Conservation (phyloP, 2,797 vertebrate species). For the Peromyscus nudipes region DNA sequence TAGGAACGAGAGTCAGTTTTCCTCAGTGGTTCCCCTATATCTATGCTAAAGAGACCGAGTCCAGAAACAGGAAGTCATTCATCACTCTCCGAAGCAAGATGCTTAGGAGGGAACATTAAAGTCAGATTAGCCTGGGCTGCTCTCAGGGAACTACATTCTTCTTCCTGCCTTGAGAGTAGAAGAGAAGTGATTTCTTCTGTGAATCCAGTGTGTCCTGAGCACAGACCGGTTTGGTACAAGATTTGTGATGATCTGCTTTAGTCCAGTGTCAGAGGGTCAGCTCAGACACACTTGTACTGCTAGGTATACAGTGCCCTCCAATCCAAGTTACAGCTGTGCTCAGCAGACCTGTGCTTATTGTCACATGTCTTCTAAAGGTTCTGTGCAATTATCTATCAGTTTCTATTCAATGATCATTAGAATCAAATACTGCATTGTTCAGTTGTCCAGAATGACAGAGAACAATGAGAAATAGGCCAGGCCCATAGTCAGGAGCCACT, state of each 20-base stretch:
- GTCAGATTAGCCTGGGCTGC: slow-evolving; percentile 58
- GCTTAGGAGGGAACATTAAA: slow-evolving; percentile 66
- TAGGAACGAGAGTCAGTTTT: slow-evolving; percentile 81
- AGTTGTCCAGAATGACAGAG: background rate
- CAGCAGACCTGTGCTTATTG: background rate
- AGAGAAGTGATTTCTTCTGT: slow-evolving; percentile 16
- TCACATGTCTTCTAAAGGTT: background rate
- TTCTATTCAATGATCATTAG: background rate
- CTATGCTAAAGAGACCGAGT: slow-evolving; percentile 79
- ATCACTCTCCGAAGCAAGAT: slow-evolving; percentile 79
- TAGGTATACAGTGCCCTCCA: background rate
- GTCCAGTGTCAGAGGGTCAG: background rate
- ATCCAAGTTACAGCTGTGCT: background rate
- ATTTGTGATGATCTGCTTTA: background rate
- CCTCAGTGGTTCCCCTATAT: slow-evolving; percentile 73
- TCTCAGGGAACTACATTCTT: slow-evolving; percentile 68
- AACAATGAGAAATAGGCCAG: background rate
- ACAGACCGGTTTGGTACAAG: background rate
- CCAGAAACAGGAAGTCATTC: slow-evolving; percentile 76
- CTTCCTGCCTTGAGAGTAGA: slow-evolving; percentile 63
- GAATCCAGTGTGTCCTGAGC: slow-evolving; percentile 47
- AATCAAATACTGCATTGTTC: slow-evolving; percentile 8
- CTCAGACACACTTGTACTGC: background rate
- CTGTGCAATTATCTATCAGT: background rate
- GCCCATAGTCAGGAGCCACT: background rate